phyloP scores from a whole-genome alignment of 2,888 invertebrate genomes.

The Amiota minor region DNA sequence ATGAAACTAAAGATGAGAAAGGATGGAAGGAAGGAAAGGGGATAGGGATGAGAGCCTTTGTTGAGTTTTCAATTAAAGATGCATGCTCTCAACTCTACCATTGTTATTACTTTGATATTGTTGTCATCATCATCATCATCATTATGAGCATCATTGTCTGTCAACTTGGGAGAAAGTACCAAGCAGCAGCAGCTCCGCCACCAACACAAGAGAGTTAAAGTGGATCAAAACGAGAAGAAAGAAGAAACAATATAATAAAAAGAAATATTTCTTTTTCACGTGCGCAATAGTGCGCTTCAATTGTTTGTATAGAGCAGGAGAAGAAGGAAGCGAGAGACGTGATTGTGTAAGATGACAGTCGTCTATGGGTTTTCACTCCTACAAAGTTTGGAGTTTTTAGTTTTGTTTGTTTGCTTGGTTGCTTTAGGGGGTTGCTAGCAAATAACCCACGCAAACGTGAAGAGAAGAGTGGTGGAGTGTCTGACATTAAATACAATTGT shows the following conservation, averaged over 20 bases:
- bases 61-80: too few species aligned
- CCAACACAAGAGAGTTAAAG: constrained; percentile 57
- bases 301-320: too few species aligned
- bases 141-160: constrained; percentile 51
- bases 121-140: not conserved
- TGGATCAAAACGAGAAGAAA: constrained; percentile 55
- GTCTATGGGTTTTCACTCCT: constrained; percentile 45
- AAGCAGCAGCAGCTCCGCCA: too few species aligned
- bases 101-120: too few species aligned
- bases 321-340: too few species aligned
- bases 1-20: too few species aligned
- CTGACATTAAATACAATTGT: constrained; percentile 5
- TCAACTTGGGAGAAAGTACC: constrained; percentile 64
- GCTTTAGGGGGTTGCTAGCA: too few species aligned
- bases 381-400: constrained; percentile 44
- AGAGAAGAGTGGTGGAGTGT: not conserved
- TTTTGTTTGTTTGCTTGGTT: too few species aligned
- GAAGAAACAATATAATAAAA: constrained; percentile 62
- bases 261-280: constrained; percentile 46
- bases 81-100: too few species aligned
- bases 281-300: constrained; percentile 38
- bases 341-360: constrained; percentile 3
- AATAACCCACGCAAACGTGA: constrained; percentile 56
- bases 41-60: too few species aligned
- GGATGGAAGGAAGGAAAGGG: too few species aligned